Evolutionary conservation across 2,113 vertebrate species (phyloP).

Genomic region (Pongo pygmaeus): DNA sequence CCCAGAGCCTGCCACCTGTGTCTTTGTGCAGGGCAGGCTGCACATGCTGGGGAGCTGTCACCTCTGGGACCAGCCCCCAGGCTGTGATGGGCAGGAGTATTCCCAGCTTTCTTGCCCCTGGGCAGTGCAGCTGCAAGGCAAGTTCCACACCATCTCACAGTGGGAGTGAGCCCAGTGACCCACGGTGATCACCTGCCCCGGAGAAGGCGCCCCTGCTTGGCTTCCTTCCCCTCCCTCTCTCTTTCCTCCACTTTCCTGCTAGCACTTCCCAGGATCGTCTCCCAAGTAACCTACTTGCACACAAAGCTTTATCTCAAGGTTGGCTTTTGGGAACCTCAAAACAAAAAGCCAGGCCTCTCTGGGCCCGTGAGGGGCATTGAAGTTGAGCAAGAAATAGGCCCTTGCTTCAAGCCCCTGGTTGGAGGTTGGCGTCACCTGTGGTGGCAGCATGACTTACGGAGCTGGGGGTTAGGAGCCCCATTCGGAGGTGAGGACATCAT

Average conservation of each 20-base stretch:
- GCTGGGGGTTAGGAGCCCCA: accelerated
- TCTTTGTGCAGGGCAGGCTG: background rate
- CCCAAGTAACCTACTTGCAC: background rate
- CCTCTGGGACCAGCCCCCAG: background rate
- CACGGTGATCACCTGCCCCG: accelerated
- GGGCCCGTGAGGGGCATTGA: background rate
- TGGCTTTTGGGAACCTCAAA: accelerated
- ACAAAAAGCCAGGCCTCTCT: background rate
- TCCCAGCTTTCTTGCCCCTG: background rate
- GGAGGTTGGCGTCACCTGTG: background rate
- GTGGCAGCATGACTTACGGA: accelerated
- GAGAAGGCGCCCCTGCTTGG: accelerated
- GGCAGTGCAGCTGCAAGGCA: no score
- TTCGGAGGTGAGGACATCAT: background rate
- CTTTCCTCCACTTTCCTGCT: no score
- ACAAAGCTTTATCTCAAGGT: background rate
- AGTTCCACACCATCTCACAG: background rate
- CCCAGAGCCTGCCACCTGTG: background rate
- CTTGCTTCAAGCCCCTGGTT: background rate
- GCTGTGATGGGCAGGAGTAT: background rate
- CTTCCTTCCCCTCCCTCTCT: background rate
- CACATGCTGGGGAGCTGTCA: no score
- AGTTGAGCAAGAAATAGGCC: background rate
- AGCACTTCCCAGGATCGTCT: background rate
- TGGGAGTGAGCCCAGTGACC: background rate